Conservation (phyloP, 2,113 vertebrate species). For the Bubo bubo region DNA sequence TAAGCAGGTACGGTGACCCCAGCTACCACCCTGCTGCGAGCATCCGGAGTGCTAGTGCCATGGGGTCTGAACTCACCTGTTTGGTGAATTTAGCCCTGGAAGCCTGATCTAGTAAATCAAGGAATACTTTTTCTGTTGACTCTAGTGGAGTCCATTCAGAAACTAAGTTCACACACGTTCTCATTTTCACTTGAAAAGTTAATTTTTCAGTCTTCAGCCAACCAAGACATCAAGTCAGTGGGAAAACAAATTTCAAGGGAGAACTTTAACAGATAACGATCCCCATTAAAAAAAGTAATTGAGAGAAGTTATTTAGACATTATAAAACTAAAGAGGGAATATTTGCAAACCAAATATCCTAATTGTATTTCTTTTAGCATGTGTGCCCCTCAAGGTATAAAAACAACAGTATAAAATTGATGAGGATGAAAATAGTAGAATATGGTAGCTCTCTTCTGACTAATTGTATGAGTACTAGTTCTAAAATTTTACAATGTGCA, state of each 20-base stretch:
- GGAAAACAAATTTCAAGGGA: neutral
- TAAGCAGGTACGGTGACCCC: too few species aligned
- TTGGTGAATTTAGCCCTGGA: neutral
- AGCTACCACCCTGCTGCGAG: neutral
- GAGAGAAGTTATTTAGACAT: neutral
- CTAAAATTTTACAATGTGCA: neutral
- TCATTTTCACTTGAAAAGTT: neutral
- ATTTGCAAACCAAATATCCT: neutral
- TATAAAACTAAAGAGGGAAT: neutral
- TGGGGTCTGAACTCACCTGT: fast-evolving
- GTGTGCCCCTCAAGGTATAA: neutral
- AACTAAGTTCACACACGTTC: fast-evolving
- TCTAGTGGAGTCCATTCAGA: neutral
- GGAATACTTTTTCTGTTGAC: neutral
- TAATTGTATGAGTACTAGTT: neutral
- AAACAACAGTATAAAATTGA: neutral
- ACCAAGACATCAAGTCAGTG: too few species aligned
- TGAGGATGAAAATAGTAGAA: neutral
- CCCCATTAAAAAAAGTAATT: neutral
- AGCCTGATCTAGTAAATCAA: neutral
- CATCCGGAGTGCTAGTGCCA: fast-evolving
- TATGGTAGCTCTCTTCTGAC: neutral
- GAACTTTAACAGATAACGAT: neutral
- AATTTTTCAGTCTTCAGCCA: neutral
- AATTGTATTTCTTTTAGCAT: neutral